These are phyloP conservation scores for Pseudomugil gertrudae DNA, from an alignment of 2,797 vertebrate species.

Conservation along the genomic window DNA sequence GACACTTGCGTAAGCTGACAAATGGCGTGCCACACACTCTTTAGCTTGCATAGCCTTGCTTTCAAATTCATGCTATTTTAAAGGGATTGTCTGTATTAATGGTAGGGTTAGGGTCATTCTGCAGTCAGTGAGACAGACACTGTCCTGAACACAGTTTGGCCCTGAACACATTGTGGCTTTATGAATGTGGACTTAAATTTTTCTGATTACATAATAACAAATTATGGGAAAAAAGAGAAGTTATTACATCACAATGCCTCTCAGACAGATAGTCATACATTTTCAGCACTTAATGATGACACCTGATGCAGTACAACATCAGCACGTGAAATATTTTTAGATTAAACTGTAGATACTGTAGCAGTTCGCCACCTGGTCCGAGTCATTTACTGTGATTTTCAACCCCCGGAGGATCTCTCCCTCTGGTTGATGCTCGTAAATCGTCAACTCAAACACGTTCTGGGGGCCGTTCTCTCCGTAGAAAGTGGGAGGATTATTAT, in stretches of 20 bases:
- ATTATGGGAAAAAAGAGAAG: slow-evolving; percentile 31
- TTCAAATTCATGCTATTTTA: slow-evolving; percentile 49
- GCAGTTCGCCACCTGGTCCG: slow-evolving; percentile 87
- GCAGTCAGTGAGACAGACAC: slow-evolving; percentile 28
- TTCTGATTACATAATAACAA: slow-evolving; percentile 48
- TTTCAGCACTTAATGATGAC: background rate
- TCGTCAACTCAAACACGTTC: slow-evolving; percentile 91
- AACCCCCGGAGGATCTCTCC: slow-evolving; percentile 94
- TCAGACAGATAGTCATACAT: background rate
- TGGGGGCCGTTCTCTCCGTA: slow-evolving; percentile 91
- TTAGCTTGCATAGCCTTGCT: slow-evolving; percentile 53
- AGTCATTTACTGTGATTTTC: slow-evolving; percentile 95
- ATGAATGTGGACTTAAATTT: slow-evolving; percentile 29
- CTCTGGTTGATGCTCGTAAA: slow-evolving; percentile 93
- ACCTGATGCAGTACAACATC: slow-evolving; percentile 1
- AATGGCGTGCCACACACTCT: slow-evolving; percentile 55
- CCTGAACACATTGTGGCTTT: slow-evolving; percentile 11
- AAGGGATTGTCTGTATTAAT: slow-evolving; percentile 58
- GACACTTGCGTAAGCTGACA: slow-evolving; percentile 66
- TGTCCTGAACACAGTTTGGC: slow-evolving; percentile 17
- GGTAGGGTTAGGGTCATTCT: slow-evolving; percentile 45
- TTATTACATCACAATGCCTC: slow-evolving; percentile 32
- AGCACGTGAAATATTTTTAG: background rate
- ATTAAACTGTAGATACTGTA: no score
- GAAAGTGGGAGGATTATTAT: slow-evolving; percentile 96